A percentile compares a stretch with the other conserved stretches of the same genome.
Evolutionary conservation across 2,113 vertebrate genomes (phyloP).

Genomic region (Calypte anna): DNA sequence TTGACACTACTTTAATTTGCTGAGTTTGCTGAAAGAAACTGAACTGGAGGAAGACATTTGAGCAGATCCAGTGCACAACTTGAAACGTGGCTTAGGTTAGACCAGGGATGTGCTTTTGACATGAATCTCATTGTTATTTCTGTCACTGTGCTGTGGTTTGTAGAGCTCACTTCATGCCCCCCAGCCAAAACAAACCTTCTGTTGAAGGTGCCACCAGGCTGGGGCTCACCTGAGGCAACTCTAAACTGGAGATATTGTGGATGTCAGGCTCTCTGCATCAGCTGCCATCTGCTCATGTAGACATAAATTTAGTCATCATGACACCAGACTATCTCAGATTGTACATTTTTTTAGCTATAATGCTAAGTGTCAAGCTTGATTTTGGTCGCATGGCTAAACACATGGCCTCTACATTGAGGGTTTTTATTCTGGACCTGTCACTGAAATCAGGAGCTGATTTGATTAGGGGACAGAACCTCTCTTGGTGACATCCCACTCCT

Average conservation of each 20-base stretch:
- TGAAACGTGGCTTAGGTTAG: background rate
- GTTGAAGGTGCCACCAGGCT: too few species aligned
- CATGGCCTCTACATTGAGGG: background rate
- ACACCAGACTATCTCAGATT: too few species aligned
- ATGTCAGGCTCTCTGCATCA: fast-evolving
- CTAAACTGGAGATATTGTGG: background rate
- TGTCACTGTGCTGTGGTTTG: fast-evolving
- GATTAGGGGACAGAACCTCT: background rate
- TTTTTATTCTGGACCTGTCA: background rate
- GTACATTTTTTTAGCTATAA: too few species aligned
- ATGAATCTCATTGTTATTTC: background rate
- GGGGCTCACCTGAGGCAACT: background rate
- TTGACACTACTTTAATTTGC: background rate
- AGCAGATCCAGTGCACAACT: background rate
- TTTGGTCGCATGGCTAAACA: background rate
- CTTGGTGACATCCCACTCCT: background rate
- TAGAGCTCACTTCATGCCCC: background rate
- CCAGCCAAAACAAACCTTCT: fast-evolving
- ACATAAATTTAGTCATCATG: fast-evolving
- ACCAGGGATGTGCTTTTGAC: background rate
- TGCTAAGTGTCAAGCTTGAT: background rate
- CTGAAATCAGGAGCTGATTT: background rate
- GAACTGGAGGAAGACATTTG: background rate
- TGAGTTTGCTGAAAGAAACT: background rate
- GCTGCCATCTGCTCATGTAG: background rate